Percentiles rank a stretch among this genome's conserved stretches.
Evolutionary conservation across 2,797 vertebrate species (phyloP).

Genomic region (Rhinella marina): DNA sequence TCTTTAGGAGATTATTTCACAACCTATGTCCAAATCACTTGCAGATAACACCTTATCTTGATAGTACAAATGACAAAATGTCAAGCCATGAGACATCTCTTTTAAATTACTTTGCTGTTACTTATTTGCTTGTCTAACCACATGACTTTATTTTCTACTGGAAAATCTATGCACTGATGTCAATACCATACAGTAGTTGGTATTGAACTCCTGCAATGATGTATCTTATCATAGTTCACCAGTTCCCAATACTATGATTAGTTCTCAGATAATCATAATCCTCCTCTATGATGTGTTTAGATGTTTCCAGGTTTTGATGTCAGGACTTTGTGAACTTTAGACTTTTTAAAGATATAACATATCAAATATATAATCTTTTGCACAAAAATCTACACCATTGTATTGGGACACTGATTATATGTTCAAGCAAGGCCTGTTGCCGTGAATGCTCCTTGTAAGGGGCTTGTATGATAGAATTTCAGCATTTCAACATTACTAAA

Average conservation of each 20-base stretch:
- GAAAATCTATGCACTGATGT: not conserved
- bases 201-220: slow-evolving; percentile 24
- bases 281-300: not conserved
- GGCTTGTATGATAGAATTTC: too few species aligned
- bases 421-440: not conserved
- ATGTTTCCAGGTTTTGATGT: not conserved
- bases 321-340: not conserved
- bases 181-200: slow-evolving; percentile 25
- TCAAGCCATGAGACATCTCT: not conserved
- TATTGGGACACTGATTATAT: not conserved
- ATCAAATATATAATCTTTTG: not conserved
- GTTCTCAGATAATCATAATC: slow-evolving; percentile 30
- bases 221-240: slow-evolving; percentile 43
- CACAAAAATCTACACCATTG: not conserved
- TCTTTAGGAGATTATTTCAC: not conserved
- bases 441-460: too few species aligned
- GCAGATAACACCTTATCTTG: not conserved
- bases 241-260: slow-evolving; percentile 21
- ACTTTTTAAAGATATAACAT: not conserved
- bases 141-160: not conserved
- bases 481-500: too few species aligned
- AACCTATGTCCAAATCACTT: not conserved
- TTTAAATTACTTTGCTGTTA: not conserved
- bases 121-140: not conserved
- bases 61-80: not conserved